Evolutionary conservation across 2,113 vertebrate species (phyloP), one percentile per base, ranked within the genome.

Genomic region (Antechinus flavipes): DNA sequence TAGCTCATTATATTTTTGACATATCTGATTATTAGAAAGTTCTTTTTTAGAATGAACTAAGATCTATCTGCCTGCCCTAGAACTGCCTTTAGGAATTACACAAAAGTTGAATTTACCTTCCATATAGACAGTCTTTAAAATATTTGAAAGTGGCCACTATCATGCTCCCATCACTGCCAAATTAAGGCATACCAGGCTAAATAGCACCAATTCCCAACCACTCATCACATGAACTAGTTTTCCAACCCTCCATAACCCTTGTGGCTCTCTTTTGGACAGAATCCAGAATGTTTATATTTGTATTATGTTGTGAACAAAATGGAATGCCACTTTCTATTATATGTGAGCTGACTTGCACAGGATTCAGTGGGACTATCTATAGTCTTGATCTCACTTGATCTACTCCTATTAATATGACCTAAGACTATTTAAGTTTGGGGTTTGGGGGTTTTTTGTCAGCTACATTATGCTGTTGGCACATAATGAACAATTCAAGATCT

Each of bases 161-260:
- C 27, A 30, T 35, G 89, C 91, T 54, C 5, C 3, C 16, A 26
- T 55, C 6, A 8, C 53, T 16, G 35, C 68, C 49, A 27, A 30
- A 89, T 94, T 47, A 50, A 76, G 91, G 91, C 91, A n/a, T 30
- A 84, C 50, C 50, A 91, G n/a, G 93, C 11, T 90, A 52, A 95
- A 47, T 49, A 46, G 46, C 1, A 2, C 42, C 23, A 30, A 0
- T 84, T 91, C 30, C 50, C 50, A 53, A 53, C 22, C 16, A 53
- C 8, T 26, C 50, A 50, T 30, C 12, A 84, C 30, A 68, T 35
- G 12, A n/a, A 1, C 35, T 84, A 84, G 5, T 89, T 49, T 46
- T 42, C 30, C 90, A 24, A 11, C 24, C 0, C 46, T 53, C 1
- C 27, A 54, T 6, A 54, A 2, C 3, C 7, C 10, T 49, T n/a